Conservation (phyloP, 1,140 invertebrate genomes). For the Euura saliciscinereae region DNA sequence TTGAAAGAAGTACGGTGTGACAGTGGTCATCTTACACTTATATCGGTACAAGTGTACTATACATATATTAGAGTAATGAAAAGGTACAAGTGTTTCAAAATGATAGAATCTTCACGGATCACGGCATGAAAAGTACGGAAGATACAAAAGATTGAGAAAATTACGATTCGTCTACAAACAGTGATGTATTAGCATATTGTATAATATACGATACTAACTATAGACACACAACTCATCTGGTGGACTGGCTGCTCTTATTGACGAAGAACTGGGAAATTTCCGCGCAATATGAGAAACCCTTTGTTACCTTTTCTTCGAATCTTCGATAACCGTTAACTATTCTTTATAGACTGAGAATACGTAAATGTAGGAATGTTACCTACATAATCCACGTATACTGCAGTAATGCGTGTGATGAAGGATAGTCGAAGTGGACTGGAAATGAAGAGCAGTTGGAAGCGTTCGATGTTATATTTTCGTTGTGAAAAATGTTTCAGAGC, state of each 20-base stretch:
- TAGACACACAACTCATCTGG: constrained; percentile 55
- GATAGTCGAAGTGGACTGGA: not conserved
- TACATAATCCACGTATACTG: constrained; percentile 49
- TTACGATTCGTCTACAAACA: constrained; percentile 30
- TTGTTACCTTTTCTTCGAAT: not conserved
- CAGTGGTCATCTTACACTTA: no score
- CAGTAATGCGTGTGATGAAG: constrained; percentile 44
- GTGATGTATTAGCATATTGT: constrained; percentile 37
- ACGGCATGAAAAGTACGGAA: not conserved
- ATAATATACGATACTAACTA: constrained; percentile 33
- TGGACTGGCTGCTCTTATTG: constrained; percentile 56
- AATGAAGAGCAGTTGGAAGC: not conserved
- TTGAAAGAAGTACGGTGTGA: no score
- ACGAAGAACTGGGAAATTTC: not conserved
- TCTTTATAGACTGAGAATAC: no score
- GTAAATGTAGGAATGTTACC: constrained; percentile 43
- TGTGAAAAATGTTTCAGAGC: not conserved
- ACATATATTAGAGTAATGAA: not conserved
- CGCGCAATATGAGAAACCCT: not conserved
- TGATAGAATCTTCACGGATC: not conserved
- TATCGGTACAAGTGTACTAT: not conserved
- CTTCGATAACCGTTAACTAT: not conserved
- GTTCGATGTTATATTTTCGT: not conserved
- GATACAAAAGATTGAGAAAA: constrained; percentile 4
- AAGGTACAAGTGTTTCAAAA: not conserved